Evolutionary conservation across 92 coral and sea anemone genomes (phyloP).

Genomic region (Palythoa heliodiscus): DNA sequence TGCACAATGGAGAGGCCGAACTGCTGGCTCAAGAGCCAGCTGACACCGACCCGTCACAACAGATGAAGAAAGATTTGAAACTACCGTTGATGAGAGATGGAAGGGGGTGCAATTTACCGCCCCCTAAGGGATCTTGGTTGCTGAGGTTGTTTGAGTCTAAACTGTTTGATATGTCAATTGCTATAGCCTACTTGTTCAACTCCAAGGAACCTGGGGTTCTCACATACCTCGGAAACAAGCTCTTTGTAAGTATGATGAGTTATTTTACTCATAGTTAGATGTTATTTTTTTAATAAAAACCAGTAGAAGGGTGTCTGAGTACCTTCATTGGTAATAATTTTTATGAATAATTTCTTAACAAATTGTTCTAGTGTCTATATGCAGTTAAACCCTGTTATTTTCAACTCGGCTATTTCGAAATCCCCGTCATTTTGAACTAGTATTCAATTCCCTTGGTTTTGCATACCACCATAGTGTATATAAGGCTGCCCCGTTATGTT

Average conservation of each 20-base stretch:
- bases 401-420: no score
- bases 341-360: no score
- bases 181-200: constrained; percentile 93
- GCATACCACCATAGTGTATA: no score
- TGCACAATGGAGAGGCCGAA: constrained; percentile 35
- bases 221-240: constrained; percentile 95
- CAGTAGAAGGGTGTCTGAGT: no score
- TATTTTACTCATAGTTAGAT: no score
- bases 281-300: no score
- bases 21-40: constrained; percentile 6
- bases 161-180: constrained; percentile 97
- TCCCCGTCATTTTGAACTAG: no score
- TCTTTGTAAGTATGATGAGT: constrained; percentile 81
- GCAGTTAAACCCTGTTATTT: no score
- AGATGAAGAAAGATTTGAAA: constrained; percentile 46
- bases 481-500: no score
- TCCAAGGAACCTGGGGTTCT: constrained; percentile 98
- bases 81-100: constrained; percentile 41
- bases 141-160: constrained; percentile 93
- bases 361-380: no score
- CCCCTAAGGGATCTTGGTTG: constrained; percentile 91
- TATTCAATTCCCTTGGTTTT: no score
- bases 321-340: no score
- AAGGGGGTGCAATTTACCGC: constrained; percentile 59
- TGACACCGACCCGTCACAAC: constrained; percentile 1